Evolutionary conservation across 2,888 invertebrate species (phyloP), one percentile per base, ranked within the genome.

Genomic region (Resseliella maxima): DNA sequence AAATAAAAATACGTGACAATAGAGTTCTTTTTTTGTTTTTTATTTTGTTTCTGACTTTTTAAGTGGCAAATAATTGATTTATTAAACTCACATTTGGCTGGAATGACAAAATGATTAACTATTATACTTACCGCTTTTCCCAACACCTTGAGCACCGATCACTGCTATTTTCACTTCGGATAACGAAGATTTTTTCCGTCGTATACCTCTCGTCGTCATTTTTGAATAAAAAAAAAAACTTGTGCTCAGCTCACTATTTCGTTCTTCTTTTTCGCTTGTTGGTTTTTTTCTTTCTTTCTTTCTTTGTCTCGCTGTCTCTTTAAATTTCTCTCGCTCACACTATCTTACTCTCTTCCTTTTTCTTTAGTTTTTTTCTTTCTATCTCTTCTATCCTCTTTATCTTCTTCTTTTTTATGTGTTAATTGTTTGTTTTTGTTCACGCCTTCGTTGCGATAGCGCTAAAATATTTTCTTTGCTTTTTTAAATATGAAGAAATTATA

Each of bases 121-220:
- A 27, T 64, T 0, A 86, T 1, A 92, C 94, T 92, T 93, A 97
- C 98, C 98, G 91, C 96, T 97, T 92, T 98, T 98, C 87, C 97
- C 97, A 88, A 98, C 97, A 88, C 95, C 95, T 24, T 97, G 96
- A 87, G 96, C 96, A 87, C 98, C 98, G 88, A 97, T 93, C 88
- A 98, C 96, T 72, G 96, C 97, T 89, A 98, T 95, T 93, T 97
- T 97, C 88, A 97, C 95, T 92, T 97, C 97, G 87, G 96, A 95
- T 88, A 97, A 92, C 88, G 96, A 95, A 83, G 97, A 96, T 92
- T 97, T 97, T 92, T 97, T 97, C 89, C 97, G 94, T 88, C 97
- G 93, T 88, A 97, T 96, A 85, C 95, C 96, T 89, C 96, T 94
- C 88, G 96, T 94, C 89, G 96, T 94, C 95, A 95, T 95, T 83